These are phyloP conservation scores for Centropristis striata DNA, from an alignment of 2,113 vertebrate genomes.

Conservation along the genomic window DNA sequence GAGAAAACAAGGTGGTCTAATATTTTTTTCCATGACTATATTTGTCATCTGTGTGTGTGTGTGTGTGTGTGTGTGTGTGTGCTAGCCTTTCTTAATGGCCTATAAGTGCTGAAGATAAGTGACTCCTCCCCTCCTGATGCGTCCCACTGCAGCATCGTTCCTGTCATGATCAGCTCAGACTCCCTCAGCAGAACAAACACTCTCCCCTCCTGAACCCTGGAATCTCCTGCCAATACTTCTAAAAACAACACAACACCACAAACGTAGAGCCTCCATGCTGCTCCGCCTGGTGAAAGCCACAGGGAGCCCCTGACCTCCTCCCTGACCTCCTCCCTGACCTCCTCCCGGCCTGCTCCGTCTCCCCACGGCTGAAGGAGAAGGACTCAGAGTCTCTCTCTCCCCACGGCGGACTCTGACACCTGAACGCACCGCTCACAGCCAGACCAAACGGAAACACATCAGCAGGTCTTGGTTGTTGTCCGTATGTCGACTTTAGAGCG, in stretches of 20 bases:
- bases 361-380: conserved; percentile 46
- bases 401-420: conserved; percentile 18
- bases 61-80: not conserved
- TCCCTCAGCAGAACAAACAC: conserved; percentile 16
- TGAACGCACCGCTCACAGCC: not conserved
- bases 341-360: conserved; percentile 25
- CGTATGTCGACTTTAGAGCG: conserved; percentile 5
- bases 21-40: too few relatives aligned
- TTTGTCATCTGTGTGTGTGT: too few relatives aligned
- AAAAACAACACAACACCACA: conserved; percentile 41
- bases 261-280: conserved; percentile 31
- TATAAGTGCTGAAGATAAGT: conserved; percentile 31
- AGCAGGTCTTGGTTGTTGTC: conserved; percentile 2
- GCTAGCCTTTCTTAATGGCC: not conserved
- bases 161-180: conserved; percentile 32
- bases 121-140: conserved; percentile 41
- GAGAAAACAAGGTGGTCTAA: too few relatives aligned
- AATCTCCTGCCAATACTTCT: conserved; percentile 36
- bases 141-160: conserved; percentile 27
- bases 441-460: conserved; percentile 5
- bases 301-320: conserved; percentile 52
- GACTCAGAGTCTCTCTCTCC: conserved; percentile 46
- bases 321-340: conserved; percentile 53
- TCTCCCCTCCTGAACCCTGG: conserved; percentile 28
- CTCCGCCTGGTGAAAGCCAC: conserved; percentile 46